Conservation (phyloP, 2,113 vertebrate species). For the Oplegnathus fasciatus region DNA sequence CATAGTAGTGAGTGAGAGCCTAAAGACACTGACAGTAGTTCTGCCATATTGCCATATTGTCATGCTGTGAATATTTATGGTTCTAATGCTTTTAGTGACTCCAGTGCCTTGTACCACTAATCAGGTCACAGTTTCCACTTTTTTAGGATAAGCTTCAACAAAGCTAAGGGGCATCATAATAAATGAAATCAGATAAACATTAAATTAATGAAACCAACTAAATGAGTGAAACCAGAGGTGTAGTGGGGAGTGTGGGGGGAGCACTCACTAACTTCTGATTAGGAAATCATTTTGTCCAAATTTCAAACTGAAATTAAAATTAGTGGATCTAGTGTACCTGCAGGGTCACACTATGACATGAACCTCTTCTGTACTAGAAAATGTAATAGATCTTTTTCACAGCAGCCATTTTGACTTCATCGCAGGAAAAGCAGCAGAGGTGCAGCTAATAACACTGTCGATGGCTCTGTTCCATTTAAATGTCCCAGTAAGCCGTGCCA, state of each 20-base stretch:
- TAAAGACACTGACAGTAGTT: background rate
- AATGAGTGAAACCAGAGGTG: background rate
- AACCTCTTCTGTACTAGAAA: conserved; percentile 3
- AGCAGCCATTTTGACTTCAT: background rate
- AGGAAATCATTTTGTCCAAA: background rate
- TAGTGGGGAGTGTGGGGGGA: background rate
- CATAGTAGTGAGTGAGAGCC: no score
- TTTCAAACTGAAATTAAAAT: background rate
- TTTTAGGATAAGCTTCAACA: background rate
- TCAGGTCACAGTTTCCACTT: background rate
- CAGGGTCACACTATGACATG: background rate
- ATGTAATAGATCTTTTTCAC: conserved; percentile 18
- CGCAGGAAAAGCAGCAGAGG: background rate
- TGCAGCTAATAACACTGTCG: conserved; percentile 1
- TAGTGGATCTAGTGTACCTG: background rate
- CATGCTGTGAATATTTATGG: conserved; percentile 8
- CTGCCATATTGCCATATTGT: background rate
- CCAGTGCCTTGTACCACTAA: background rate
- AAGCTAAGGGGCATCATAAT: background rate
- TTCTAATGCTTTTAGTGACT: background rate
- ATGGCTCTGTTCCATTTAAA: conserved; percentile 19
- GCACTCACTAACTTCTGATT: background rate
- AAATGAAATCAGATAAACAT: background rate
- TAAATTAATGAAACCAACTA: background rate
- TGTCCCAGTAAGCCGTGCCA: background rate